Evolutionary conservation across 1,140 invertebrate genomes (phyloP).

Genomic region (Zaprionus inermis): DNA sequence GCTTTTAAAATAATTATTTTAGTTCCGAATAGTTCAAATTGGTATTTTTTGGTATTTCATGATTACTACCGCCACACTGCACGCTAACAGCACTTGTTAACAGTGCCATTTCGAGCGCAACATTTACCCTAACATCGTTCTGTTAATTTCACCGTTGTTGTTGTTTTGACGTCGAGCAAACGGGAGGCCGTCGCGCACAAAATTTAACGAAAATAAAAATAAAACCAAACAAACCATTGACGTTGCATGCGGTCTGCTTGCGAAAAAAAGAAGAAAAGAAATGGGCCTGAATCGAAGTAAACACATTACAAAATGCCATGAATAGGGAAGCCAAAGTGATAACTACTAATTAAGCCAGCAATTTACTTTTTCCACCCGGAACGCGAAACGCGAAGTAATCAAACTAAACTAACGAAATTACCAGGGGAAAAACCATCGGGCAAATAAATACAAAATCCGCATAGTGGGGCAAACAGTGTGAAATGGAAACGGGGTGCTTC

Average conservation of each 20-base stretch:
- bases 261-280: constrained; percentile 22
- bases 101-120: constrained; percentile 38
- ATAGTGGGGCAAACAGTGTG: constrained; percentile 31
- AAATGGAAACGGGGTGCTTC: constrained; percentile 61
- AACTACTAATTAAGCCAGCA: constrained; percentile 30
- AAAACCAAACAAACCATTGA: constrained; percentile 28
- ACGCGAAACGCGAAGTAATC: constrained; percentile 35
- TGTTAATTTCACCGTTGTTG: constrained; percentile 29
- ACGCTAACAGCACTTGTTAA: neutral
- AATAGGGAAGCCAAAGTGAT: constrained; percentile 15
- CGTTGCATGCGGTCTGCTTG: constrained; percentile 22
- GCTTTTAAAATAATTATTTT: neutral
- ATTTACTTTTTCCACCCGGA: constrained; percentile 25
- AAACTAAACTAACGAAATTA: constrained; percentile 29
- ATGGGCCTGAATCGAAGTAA: constrained; percentile 16
- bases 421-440: constrained; percentile 23
- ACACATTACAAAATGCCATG: constrained; percentile 12
- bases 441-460: constrained; percentile 16
- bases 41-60: constrained; percentile 5
- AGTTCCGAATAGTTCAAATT: neutral
- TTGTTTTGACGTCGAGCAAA: constrained; percentile 39
- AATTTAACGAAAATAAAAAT: constrained; percentile 27
- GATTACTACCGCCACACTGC: constrained; percentile 18
- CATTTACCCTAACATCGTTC: neutral
- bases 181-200: constrained; percentile 31